Percentiles rank a stretch among this genome's conserved stretches.
These are phyloP conservation scores for Spea bombifrons DNA, from an alignment of 2,113 vertebrate species.

Conservation along the genomic window DNA sequence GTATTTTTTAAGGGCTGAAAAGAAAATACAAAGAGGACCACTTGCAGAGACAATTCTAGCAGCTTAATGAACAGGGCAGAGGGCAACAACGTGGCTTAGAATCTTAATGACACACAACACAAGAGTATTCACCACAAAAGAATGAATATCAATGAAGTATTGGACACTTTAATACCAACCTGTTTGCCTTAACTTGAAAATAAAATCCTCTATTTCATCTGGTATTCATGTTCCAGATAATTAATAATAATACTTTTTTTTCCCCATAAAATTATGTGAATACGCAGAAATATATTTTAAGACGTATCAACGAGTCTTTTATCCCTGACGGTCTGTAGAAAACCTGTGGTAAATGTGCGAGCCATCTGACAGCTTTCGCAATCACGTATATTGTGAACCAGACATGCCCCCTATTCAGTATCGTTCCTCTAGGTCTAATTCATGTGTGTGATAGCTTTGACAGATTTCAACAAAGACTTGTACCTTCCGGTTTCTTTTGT, in stretches of 20 bases:
- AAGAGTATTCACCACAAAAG: slow-evolving; percentile 24
- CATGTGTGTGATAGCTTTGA: background rate
- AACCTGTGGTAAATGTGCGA: slow-evolving; percentile 52
- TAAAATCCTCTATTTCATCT: too few relatives aligned
- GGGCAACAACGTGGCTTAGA: slow-evolving; percentile 27
- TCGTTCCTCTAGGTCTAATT: slow-evolving; percentile 44
- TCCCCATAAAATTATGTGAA: too few relatives aligned
- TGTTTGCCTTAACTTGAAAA: too few relatives aligned
- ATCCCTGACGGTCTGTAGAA: slow-evolving; percentile 46
- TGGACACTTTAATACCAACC: background rate
- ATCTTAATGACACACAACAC: slow-evolving; percentile 21
- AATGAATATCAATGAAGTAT: slow-evolving; percentile 17
- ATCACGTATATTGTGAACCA: slow-evolving; percentile 39
- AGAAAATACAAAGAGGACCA: slow-evolving; percentile 27
- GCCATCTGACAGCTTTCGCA: slow-evolving; percentile 44
- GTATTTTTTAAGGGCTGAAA: slow-evolving; percentile 37
- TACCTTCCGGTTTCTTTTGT: slow-evolving; percentile 35
- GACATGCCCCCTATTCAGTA: slow-evolving; percentile 30
- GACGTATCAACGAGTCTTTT: slow-evolving; percentile 39
- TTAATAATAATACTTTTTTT: too few relatives aligned
- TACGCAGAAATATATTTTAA: slow-evolving; percentile 10
- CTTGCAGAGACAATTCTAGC: slow-evolving; percentile 34
- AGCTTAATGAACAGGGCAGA: slow-evolving; percentile 36
- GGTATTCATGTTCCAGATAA: too few relatives aligned
- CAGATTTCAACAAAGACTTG: slow-evolving; percentile 35